Evolutionary conservation across 2,113 vertebrate genomes (phyloP), one percentile per base, ranked within the genome.

Genomic region (Gulo gulo): DNA sequence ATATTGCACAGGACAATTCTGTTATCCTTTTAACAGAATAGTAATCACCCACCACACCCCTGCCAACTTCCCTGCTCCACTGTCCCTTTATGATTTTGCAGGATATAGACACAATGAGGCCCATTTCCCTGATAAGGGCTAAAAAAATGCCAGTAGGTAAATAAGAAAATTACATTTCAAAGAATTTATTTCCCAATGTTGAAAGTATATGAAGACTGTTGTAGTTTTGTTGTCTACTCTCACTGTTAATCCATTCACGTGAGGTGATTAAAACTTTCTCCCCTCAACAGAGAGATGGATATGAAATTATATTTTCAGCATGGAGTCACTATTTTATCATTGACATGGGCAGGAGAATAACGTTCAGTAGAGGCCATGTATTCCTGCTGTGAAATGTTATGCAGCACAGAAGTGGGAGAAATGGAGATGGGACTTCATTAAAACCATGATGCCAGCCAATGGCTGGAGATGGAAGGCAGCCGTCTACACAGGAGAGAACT

Each of bases 1-100:
- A 97, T 97, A 95, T 83, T 96, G 76, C 71, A 98, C 88, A 86
- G 82, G 67, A 74, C 69, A 93, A 47, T 93, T 71, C 69, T 94
- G 52, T 86, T 74, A 57, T 76, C 15, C 90, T 85, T 95, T 95
- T 65, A 92, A 91, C 69, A 91, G 76, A 63, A 90, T 24, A 84
- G 6, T 50, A 85, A 93, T 91, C 76, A 5, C 20, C 61, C 36
- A 69, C 59, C 78, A 82, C 82, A 71, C 36, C 83, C 15, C 18
- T 47, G 55, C 80, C 31, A 42, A 42, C 15, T 88, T 4, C 57
- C 65, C 52, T 20, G 47, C 2, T 52, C 42, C 24, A 79, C 29
- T 15, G 1, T n/a, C n/a, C 83, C 80, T 79, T 90, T 78, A 79
- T 50, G 92, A 36, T 50, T 76, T 80, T 96, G 20, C 67, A 88